These are phyloP conservation scores for Callyntrura guangdongensis DNA, from an alignment of 2,888 invertebrate genomes.

Conservation along the genomic window DNA sequence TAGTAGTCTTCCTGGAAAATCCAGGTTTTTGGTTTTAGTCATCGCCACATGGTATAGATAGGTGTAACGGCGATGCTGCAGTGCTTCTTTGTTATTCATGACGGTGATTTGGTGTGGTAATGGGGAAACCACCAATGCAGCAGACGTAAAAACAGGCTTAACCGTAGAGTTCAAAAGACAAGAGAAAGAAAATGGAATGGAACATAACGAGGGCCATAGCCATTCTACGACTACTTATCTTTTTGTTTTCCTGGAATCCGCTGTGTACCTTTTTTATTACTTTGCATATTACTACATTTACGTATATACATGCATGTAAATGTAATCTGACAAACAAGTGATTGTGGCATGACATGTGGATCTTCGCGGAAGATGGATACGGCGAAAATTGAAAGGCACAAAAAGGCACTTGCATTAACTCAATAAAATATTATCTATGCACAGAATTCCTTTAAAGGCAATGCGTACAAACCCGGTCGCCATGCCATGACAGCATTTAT, in stretches of 20 bases:
- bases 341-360: background rate
- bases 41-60: background rate
- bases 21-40: background rate
- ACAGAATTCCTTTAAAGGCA: constrained; percentile 35
- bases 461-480: background rate
- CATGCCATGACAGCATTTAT: background rate
- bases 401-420: background rate
- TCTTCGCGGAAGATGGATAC: constrained; percentile 30
- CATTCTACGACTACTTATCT: background rate
- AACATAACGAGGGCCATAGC: background rate
- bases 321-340: background rate
- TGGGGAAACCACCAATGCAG: background rate
- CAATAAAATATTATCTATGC: constrained; percentile 1
- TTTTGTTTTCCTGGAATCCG: constrained; percentile 23
- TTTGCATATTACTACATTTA: constrained; percentile 26
- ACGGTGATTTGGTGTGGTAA: constrained; percentile 10
- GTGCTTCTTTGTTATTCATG: constrained; percentile 15
- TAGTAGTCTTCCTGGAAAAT: background rate
- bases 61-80: background rate
- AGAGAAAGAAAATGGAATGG: background rate
- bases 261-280: constrained; percentile 41
- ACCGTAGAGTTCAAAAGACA: background rate
- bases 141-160: background rate
- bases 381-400: background rate
- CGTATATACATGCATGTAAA: constrained; percentile 4